Evolutionary conservation across 1,140 invertebrate genomes (phyloP), one percentile per base, ranked within the genome.

Genomic region (Cherax destructor): DNA sequence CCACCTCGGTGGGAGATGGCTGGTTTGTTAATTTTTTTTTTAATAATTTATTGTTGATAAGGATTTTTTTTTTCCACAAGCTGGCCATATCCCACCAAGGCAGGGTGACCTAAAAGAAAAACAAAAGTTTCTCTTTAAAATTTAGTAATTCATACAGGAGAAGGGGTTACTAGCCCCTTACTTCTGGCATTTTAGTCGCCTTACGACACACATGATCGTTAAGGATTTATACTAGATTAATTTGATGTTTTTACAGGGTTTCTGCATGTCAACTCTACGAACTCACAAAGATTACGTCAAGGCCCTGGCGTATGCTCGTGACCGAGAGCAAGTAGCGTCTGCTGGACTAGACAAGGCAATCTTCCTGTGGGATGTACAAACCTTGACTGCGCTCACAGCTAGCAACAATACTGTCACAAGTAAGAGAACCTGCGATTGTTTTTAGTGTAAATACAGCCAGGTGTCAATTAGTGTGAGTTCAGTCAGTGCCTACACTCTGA

Each of bases 281-380:
- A 99, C 99, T 56, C 99, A 99, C 94, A 99, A 99, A 94, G 99
- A 99, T 94, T 99, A 99, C 95, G 99, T 99, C 5, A 98, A 99
- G 95, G 98, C 98, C 52, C 95, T 99, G 93, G 99, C 99, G 0
- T 99, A 99, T 95, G 99, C 99, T n/a, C 98, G 97, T 95, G 99
- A 99, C 94, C 97, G 97, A 94, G 99, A 99, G 94, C 97, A 98
- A 94, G 98, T 99, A 5, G 99, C 99, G 3, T 99, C 98, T 93
- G 99, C 99, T 11, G 99, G 99, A 5, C 95, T 99, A 77, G 99
- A 99, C 94, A 97, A 98, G 94, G 97, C 98, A 7, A 99, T 99
- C 93, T 99, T 99, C 94, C 95, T 99, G 76, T 99, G 99, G 99
- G 99, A 99, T 96, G 98, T 99, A 24, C 99, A 99, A 94, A 99